Evolutionary conservation across 2,888 invertebrate species (phyloP), one percentile per base, ranked within the genome.

Genomic region (Lasius platythorax): DNA sequence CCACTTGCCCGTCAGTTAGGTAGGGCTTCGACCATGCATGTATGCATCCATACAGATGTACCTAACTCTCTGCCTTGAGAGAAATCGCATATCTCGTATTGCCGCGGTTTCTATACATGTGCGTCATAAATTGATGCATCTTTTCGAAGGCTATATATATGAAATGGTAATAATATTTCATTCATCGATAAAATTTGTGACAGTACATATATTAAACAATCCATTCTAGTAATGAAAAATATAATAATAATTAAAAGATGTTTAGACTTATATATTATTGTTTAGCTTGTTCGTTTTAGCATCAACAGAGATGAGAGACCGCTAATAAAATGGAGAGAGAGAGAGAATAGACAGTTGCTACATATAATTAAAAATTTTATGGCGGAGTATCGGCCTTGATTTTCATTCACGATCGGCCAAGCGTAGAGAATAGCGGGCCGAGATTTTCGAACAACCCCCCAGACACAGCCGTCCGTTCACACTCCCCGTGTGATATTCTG

Each of bases 361-460:
- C 76, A 33, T 15, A 61, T 50, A 67, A 83, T 68, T 83, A 68
- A 83, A 78, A 68, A 5, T 67, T 78, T 37, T 50, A 67, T 15
- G 37, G 33, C 61, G 58, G 50, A 61, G 43, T 68, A 68, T 63
- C 37, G 72, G 46, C 30, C 18, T 28, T 63, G 53, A 81, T 61
- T 73, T 73, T 15, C 46, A 73, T 73, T 81, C 73, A 63, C 79
- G 23, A 63, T 46, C 73, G 61, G 64, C 64, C 64, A 82, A 84
- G 84, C 85, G 87, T 84, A 85, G 85, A 85, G 83, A 89, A 91
- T 89, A 83, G 87, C 84, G 61, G 87, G 85, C 86, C 85, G 90
- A 92, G 91, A 90, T 92, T 92, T 90, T 89, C 85, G 87, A 93
- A 94, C 92, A 91, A 87, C 91, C 91, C 94, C 93, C 93, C 91